A percentile compares a stretch with the other conserved stretches of the same genome.
Conservation (phyloP, 2,888 invertebrate genomes). For the Xestobium rufovillosum region DNA sequence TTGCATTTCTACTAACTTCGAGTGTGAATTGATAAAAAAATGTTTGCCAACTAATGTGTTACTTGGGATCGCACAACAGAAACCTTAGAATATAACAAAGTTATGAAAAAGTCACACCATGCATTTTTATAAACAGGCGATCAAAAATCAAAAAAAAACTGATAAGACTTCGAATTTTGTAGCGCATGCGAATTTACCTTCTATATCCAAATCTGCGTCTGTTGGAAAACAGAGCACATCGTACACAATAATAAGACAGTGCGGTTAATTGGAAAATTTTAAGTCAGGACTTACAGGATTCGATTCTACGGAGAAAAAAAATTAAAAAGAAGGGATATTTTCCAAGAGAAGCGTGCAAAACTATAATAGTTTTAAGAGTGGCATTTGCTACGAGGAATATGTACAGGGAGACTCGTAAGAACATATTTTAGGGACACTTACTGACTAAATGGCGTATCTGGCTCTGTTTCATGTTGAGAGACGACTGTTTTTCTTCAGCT, state of each 20-base stretch:
- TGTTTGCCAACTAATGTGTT: too few species aligned
- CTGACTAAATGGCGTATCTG: slow-evolving; percentile 76
- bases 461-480: slow-evolving; percentile 69
- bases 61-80: too few species aligned
- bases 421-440: slow-evolving; percentile 41
- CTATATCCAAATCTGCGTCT: slow-evolving; percentile 44
- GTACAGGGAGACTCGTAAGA: not conserved
- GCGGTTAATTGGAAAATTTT: not conserved
- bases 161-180: too few species aligned
- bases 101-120: too few species aligned
- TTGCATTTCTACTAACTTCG: too few species aligned
- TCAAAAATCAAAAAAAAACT: too few species aligned
- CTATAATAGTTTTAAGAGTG: not conserved
- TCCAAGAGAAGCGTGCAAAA: not conserved
- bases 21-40: too few species aligned
- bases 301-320: slow-evolving; percentile 1
- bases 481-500: slow-evolving; percentile 70
- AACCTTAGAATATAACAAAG: too few species aligned
- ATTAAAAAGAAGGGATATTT: too few species aligned
- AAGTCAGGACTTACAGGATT: not conserved
- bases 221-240: slow-evolving; percentile 23
- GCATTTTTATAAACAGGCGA: too few species aligned
- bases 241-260: slow-evolving; percentile 1
- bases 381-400: not conserved
- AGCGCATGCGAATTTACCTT: slow-evolving; percentile 42